These are phyloP conservation scores for Bombus soroeensis DNA, from an alignment of 1,140 invertebrate species.

Conservation along the genomic window DNA sequence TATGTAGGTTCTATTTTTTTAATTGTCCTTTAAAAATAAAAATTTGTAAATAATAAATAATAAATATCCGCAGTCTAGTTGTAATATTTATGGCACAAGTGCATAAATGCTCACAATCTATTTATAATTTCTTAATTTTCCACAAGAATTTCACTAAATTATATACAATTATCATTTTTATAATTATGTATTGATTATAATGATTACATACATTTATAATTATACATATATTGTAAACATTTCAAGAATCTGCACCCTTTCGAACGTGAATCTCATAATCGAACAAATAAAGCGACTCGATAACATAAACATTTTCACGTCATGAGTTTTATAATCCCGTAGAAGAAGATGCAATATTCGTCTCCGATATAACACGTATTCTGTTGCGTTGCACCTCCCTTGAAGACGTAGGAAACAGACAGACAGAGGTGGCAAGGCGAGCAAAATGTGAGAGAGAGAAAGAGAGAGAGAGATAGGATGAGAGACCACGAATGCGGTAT, in stretches of 20 bases:
- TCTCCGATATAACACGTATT: constrained; percentile 8
- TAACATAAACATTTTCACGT: neutral
- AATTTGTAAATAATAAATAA: no score
- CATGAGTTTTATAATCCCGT: neutral
- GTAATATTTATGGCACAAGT: no score
- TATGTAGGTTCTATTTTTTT: no score
- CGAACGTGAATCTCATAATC: neutral
- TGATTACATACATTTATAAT: no score
- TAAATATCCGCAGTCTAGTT: no score
- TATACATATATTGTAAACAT: no score
- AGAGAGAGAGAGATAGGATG: constrained; percentile 35
- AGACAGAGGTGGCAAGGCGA: neutral
- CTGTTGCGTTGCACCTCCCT: constrained; percentile 2
- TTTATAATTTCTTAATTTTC: no score
- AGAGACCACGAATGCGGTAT: constrained; percentile 48
- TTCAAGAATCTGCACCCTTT: neutral
- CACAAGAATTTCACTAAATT: no score
- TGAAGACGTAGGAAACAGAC: neutral
- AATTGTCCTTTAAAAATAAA: no score
- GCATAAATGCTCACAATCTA: no score
- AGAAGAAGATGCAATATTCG: neutral
- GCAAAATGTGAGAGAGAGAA: constrained; percentile 14
- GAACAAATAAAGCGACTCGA: neutral
- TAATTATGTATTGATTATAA: no score
- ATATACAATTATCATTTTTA: no score